Evolutionary conservation across 2,888 invertebrate species (phyloP), one percentile per base, ranked within the genome.

Genomic region (Drosophila prostipennis): DNA sequence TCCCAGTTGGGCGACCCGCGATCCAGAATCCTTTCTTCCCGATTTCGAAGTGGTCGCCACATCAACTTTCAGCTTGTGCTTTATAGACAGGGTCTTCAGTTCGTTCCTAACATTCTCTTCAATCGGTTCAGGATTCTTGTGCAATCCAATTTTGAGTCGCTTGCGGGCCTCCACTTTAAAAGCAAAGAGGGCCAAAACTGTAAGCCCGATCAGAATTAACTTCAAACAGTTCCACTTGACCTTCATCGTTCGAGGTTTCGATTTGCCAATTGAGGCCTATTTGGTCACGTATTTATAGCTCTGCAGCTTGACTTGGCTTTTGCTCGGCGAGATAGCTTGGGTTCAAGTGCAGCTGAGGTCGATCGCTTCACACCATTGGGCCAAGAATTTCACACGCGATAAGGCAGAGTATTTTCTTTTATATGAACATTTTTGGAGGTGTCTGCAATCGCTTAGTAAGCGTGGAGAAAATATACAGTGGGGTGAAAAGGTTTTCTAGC

Each of bases 261-360:
- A 51, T 36, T 36, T 69, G 34, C 52, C 36, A 40, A 29, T 37
- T 59, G 13, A 53, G 36, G 42, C 34, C 42, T 34, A 53, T 13
- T 34, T 6, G 39, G 52, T 71, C 71, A 70, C 59, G 69, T 70
- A 70, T 71, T 70, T 70, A 70, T 71, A 60, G 60, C 23, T 23
- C 14, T 2, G 32, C 11, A 57, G 37, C 29, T 23, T 13, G 23
- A 19, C 39, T 23, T 32, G 29, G 32, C n/a, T 32, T 16, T 11
- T 13, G 14, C 34, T 60, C 46, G 29, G n/a, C 14, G 39, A 61
- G 46, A 61, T 60, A 16, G 10, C 14, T n/a, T 8, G 1, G 23
- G 14, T 16, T 51, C 13, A 5, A 26, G 26, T 23, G 42, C 19
- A 53, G 48, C n/a, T 32, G 45, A 52, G 34, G 10, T 36, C 26